Evolutionary conservation across 2,797 vertebrate species (phyloP), one percentile per base, ranked within the genome.

Genomic region (Bufotes viridis): DNA sequence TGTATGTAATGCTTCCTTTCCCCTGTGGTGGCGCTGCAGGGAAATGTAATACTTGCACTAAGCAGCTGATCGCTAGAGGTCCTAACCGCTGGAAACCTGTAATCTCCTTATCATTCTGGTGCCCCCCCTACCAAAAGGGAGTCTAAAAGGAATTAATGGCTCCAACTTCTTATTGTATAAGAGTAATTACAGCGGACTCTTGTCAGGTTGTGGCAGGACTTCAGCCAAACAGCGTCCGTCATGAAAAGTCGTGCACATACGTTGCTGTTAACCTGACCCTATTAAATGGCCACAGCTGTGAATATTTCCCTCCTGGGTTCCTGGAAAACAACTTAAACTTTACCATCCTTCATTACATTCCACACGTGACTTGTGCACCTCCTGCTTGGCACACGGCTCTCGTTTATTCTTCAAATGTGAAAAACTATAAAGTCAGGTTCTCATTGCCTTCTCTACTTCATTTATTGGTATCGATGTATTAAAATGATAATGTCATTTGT

Each of bases 291-390:
- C 49, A 22, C 20, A 53, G 10, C 72, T 53, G 42, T 53, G 34
- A 22, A 51, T 75, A 51, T 51, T 14, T 22, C 20, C 72, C 49
- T 75, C 42, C 49, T 22, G 34, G 22, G 20, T 51, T 22, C 29
- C 72, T 75, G 72, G 42, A 75, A 51, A 75, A 75, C 72, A n/a
- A 34, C 72, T 51, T 20, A 75, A 22, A 75, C 42, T 20, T 75
- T 53, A 75, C 42, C 72, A 74, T 74, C 34, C 8, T 74, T 42
- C 72, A 74, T 17, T 51, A 49, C 72, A 75, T 75, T 51, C 42
- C 72, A 75, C 20, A 13, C 49, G 53, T 75, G 72, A 75, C 34
- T 51, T 53, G 20, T 12, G 13, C 42, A n/a, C 18, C 0, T 53
- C 72, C 49, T 51, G 20, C 42, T 49, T 51, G 20, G n/a, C 72